Conservation (phyloP, 2,888 invertebrate species). For the Polyommatus iphigenia region DNA sequence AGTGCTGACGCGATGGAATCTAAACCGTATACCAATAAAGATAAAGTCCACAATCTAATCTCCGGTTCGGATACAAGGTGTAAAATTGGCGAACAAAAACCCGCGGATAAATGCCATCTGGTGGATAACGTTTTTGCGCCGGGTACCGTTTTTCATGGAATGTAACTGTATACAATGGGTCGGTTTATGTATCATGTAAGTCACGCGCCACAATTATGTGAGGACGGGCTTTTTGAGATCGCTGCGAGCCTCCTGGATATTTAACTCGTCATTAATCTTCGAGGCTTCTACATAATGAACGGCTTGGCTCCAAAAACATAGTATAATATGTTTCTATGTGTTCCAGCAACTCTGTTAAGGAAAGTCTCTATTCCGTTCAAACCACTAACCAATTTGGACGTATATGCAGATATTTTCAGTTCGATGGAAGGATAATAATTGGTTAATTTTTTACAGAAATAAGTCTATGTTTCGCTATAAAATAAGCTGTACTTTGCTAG, state of each 20-base stretch:
- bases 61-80: background rate
- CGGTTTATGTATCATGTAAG: slow-evolving; percentile 7
- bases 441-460: too few relatives aligned
- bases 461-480: too few relatives aligned
- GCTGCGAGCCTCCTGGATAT: background rate
- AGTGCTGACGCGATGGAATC: background rate
- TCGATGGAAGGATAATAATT: too few relatives aligned
- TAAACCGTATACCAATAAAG: background rate
- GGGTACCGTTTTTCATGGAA: slow-evolving; percentile 14
- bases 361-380: too few relatives aligned
- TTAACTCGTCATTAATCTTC: background rate
- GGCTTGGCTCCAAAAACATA: background rate
- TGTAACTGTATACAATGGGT: slow-evolving; percentile 12
- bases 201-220: slow-evolving; percentile 9
- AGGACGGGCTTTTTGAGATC: background rate
- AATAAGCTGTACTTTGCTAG: too few relatives aligned
- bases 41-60: slow-evolving; percentile 7
- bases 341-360: too few relatives aligned
- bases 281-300: background rate
- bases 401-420: too few relatives aligned
- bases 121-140: slow-evolving; percentile 20
- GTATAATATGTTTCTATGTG: background rate
- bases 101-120: slow-evolving; percentile 23
- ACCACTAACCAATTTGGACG: too few relatives aligned
- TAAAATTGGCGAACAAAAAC: slow-evolving; percentile 23